These are phyloP conservation scores for Drosophila rufa DNA, from an alignment of 1,140 invertebrate genomes.

Conservation along the genomic window DNA sequence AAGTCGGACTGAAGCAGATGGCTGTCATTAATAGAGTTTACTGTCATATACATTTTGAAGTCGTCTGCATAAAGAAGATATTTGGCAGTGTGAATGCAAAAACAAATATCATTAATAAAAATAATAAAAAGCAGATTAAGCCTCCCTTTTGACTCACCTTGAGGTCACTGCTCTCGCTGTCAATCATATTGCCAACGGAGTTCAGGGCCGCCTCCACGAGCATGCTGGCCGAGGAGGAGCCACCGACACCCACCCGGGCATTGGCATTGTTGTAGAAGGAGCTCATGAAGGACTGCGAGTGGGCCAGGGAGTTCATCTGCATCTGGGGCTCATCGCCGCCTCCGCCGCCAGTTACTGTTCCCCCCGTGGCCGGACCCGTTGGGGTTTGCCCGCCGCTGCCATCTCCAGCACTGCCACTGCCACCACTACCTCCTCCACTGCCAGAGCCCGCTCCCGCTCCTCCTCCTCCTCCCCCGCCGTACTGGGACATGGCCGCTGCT, in stretches of 20 bases:
- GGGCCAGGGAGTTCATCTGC: slow-evolving; percentile 82
- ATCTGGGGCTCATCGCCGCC: slow-evolving; percentile 62
- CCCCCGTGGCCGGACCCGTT: slow-evolving; percentile 34
- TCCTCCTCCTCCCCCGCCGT: slow-evolving; percentile 34
- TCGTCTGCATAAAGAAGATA: no score
- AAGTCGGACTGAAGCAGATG: no score
- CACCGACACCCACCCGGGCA: slow-evolving; percentile 71
- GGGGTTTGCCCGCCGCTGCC: slow-evolving; percentile 31
- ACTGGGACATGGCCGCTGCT: slow-evolving; percentile 76
- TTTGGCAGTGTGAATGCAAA: no score
- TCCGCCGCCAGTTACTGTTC: slow-evolving; percentile 3
- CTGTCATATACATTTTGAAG: no score
- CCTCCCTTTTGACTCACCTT: slow-evolving; percentile 48
- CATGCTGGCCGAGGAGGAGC: slow-evolving; percentile 84
- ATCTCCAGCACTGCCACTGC: slow-evolving; percentile 11
- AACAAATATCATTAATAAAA: no score
- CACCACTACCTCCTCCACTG: slow-evolving; percentile 8
- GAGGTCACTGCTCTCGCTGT: slow-evolving; percentile 80
- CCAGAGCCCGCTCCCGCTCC: slow-evolving; percentile 10
- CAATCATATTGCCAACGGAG: slow-evolving; percentile 85
- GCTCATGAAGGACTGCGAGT: slow-evolving; percentile 84
- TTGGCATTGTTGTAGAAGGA: slow-evolving; percentile 84
- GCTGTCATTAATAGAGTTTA: no score
- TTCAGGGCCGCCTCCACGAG: slow-evolving; percentile 84
- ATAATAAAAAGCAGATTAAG: no score